A percentile compares a stretch with the other conserved stretches of the same genome.
These are phyloP conservation scores for Drosophila athabasca DNA, from an alignment of 1,140 invertebrate genomes.

Conservation along the genomic window DNA sequence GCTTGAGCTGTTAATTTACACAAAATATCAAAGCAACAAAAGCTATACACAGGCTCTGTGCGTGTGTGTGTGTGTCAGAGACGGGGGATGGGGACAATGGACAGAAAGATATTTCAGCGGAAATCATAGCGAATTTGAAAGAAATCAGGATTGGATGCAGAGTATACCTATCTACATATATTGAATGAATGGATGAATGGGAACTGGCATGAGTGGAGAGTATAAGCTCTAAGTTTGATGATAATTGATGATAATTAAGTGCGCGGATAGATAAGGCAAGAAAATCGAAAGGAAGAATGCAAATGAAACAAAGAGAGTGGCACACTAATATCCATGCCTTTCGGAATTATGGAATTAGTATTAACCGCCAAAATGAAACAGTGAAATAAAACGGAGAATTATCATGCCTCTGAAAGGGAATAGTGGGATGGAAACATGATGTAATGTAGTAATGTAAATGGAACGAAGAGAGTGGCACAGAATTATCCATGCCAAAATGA, in stretches of 20 bases:
- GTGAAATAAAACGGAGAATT: too few relatives aligned
- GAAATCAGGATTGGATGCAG: slow-evolving; percentile 32
- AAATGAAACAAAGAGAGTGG: too few relatives aligned
- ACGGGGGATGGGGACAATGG: slow-evolving; percentile 4
- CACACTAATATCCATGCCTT: too few relatives aligned
- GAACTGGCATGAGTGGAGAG: background rate
- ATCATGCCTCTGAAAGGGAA: too few relatives aligned
- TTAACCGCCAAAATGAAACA: too few relatives aligned
- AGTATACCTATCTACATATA: slow-evolving; percentile 11
- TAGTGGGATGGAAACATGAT: too few relatives aligned
- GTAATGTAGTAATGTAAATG: slow-evolving; percentile 2
- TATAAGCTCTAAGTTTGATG: background rate
- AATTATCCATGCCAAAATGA: too few relatives aligned
- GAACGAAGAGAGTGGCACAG: too few relatives aligned
- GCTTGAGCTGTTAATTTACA: slow-evolving; percentile 73
- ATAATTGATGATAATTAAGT: slow-evolving; percentile 24
- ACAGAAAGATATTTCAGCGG: slow-evolving; percentile 32
- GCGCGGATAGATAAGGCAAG: background rate
- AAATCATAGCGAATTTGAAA: slow-evolving; percentile 66
- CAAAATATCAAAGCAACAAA: slow-evolving; percentile 30
- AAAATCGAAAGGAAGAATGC: background rate
- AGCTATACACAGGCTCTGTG: too few relatives aligned
- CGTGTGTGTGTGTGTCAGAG: background rate
- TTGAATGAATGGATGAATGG: slow-evolving; percentile 5
- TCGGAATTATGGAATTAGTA: too few relatives aligned